Conservation (phyloP, 2,797 vertebrate genomes). For the Anguilla obscura region DNA sequence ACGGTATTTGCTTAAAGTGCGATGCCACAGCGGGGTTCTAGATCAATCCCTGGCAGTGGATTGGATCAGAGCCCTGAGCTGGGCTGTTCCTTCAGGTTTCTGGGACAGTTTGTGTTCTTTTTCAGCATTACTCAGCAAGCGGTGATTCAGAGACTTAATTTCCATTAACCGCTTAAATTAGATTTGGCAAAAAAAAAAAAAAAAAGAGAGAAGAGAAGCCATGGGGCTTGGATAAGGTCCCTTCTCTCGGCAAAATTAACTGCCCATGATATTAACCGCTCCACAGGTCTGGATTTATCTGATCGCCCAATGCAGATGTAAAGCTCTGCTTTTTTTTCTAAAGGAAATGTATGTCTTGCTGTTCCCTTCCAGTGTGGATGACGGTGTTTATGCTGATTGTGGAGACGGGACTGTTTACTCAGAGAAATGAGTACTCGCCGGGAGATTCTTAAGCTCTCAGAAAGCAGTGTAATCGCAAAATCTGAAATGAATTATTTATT, state of each 20-base stretch:
- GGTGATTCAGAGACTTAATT: not conserved
- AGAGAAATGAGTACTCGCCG: not conserved
- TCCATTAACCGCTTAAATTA: not conserved
- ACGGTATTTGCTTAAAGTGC: not conserved
- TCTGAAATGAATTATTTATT: not conserved
- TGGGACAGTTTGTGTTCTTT: not conserved
- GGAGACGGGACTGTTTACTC: not conserved
- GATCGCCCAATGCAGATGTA: not conserved
- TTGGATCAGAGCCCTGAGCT: not conserved
- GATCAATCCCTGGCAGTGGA: not conserved
- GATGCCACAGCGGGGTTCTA: not conserved
- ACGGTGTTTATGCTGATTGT: constrained; percentile 60
- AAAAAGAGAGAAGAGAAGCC: not conserved
- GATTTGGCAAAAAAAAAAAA: not conserved
- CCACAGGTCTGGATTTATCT: not conserved
- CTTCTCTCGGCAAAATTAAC: not conserved
- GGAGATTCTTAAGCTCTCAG: not conserved
- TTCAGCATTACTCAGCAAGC: not conserved
- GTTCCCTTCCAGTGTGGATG: not conserved
- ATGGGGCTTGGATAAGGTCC: not conserved
- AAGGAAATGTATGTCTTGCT: not conserved
- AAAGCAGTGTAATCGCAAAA: not conserved
- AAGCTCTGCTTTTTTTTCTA: not conserved
- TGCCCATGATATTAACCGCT: not conserved
- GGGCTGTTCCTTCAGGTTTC: not conserved